Evolutionary conservation across 2,797 vertebrate species (phyloP), one percentile per base, ranked within the genome.

Genomic region (Anguilla marmorata): DNA sequence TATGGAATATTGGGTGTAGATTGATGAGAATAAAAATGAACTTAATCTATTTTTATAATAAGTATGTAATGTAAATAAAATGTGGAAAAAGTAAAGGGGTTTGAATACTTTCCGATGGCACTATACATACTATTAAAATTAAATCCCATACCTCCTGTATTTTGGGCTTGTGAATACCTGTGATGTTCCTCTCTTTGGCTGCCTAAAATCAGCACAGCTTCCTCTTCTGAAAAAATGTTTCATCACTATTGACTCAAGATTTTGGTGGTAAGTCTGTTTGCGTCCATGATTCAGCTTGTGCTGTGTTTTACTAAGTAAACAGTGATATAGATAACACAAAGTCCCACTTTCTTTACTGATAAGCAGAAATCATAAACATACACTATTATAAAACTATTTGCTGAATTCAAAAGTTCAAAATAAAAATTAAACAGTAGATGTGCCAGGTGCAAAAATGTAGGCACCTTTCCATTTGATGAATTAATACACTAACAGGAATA

Each of bases 241-340:
- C 85, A 72, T 83, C 85, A 88, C 60, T 54, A 14, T 63, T 82
- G 85, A 48, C 88, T 86, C 56, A 58, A 88, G 82, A 88, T 21
- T 2, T n/a, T 11, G 74, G 14, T 45, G 19, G 2, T 50, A 41
- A 82, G n/a, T 86, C 2, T 66, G 66, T 30, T 30, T 72, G 0
- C 9, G 5, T 6, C 27, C 66, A 72, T 27, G 24, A 9, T 27
- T 72, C n/a, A 30, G 6, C n/a, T 56, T 14, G 54, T 56, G 8
- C 66, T 11, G 6, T n/a, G 72, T 76, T 37, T 37, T 33, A 76
- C 9, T 2, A 74, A 33, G 27, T 33, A 27, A 74, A 74, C 69
- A 74, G 27, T 12, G 33, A 24, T 14, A 76, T 12, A 76, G 33
- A 37, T 27, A 14, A 76, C 30, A 37, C 72, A 33, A 3, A 76